Evolutionary conservation across 2,888 invertebrate species (phyloP).

Genomic region (Plagodis dolabraria): DNA sequence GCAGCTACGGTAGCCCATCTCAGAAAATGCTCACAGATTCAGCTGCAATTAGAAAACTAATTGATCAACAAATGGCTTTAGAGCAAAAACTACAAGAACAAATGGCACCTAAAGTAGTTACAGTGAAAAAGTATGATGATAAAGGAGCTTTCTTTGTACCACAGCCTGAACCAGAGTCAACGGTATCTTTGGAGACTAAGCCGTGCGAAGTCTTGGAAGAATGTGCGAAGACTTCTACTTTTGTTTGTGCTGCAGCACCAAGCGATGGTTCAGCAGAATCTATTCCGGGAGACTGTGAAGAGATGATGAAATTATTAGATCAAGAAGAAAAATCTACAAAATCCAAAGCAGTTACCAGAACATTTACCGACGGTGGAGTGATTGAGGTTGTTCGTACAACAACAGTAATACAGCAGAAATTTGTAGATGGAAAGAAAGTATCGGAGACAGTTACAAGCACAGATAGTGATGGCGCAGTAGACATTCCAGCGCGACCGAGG

Average conservation of each 20-base stretch:
- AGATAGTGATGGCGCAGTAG: conserved; percentile 74
- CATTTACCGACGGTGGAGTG: conserved; percentile 63
- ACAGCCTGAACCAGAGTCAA: conserved; percentile 57
- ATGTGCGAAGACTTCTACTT: conserved; percentile 71
- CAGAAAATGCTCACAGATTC: conserved; percentile 78
- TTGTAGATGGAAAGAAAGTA: conserved; percentile 79
- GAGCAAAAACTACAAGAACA: conserved; percentile 71
- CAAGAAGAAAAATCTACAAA: conserved; percentile 77
- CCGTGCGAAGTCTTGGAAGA: conserved; percentile 65
- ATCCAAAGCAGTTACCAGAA: conserved; percentile 52
- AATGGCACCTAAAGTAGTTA: conserved; percentile 72
- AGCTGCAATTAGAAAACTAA: conserved; percentile 75
- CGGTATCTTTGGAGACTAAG: conserved; percentile 46
- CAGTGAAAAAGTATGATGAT: conserved; percentile 78
- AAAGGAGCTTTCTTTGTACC: conserved; percentile 79
- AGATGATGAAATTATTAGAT: conserved; percentile 84
- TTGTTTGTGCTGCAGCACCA: conserved; percentile 76
- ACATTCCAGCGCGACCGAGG: conserved; percentile 69
- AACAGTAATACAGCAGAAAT: conserved; percentile 76
- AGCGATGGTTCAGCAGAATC: conserved; percentile 81
- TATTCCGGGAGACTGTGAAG: conserved; percentile 85
- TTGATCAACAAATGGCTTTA: conserved; percentile 79
- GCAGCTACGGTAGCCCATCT: conserved; percentile 76
- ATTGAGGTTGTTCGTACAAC: conserved; percentile 77
- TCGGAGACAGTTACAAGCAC: conserved; percentile 74